Conservation (phyloP, 2,113 vertebrate species). For the Psilopsiagon aymara region DNA sequence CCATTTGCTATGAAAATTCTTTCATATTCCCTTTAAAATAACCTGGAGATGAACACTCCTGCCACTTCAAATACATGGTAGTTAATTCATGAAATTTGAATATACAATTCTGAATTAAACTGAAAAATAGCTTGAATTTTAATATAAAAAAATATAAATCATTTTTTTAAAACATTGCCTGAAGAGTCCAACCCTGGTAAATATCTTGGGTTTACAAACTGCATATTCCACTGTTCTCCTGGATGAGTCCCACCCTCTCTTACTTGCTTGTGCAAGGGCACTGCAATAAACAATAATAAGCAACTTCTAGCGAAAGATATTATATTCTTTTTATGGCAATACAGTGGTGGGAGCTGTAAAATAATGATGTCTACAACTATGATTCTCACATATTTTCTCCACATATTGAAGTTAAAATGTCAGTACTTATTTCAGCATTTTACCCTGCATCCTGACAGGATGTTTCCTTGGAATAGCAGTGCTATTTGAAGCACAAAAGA, state of each 20-base stretch:
- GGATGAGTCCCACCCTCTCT: background rate
- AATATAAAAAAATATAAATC: background rate
- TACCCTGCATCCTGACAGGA: slow-evolving; percentile 8
- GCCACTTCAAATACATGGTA: background rate
- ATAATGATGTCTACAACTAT: background rate
- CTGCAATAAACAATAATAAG: background rate
- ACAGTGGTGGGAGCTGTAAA: background rate
- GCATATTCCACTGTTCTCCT: background rate
- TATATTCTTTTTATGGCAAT: background rate
- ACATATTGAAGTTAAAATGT: background rate
- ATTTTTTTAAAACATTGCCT: background rate
- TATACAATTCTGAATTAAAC: background rate
- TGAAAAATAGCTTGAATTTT: background rate
- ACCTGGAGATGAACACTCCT: background rate
- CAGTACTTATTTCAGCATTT: slow-evolving; percentile 11
- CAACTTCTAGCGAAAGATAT: background rate
- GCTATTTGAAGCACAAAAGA: background rate
- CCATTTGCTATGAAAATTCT: background rate
- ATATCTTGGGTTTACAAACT: background rate
- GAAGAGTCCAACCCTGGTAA: background rate
- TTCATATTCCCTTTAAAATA: background rate
- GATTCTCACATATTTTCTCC: background rate
- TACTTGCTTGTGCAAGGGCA: background rate
- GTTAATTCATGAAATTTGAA: background rate
- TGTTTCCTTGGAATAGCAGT: background rate